These are phyloP conservation scores for Macrostomum lignano DNA, from an alignment of 1,140 invertebrate genomes.

Conservation along the genomic window DNA sequence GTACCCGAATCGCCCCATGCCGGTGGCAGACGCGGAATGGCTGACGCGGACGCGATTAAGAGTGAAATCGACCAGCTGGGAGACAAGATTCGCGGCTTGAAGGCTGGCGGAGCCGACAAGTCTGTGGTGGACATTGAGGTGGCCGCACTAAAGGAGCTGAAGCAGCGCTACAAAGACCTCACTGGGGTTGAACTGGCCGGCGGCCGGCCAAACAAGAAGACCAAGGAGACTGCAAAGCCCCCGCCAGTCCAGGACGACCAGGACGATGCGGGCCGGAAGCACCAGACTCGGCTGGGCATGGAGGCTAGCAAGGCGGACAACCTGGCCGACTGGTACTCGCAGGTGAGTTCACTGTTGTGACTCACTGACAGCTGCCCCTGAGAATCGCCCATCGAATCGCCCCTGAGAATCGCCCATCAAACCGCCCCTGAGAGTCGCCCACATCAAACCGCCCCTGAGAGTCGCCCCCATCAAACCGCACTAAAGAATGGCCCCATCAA, in stretches of 20 bases:
- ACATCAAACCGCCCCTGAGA: too few relatives aligned
- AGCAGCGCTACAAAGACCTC: constrained; percentile 44
- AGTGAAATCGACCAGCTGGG: constrained; percentile 28
- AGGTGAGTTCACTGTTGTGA: too few relatives aligned
- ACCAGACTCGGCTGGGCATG: constrained; percentile 42
- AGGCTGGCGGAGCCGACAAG: constrained; percentile 16
- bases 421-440: too few relatives aligned
- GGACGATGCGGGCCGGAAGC: constrained; percentile 39
- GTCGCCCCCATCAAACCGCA: too few relatives aligned
- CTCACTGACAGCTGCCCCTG: too few relatives aligned
- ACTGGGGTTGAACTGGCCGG: constrained; percentile 30
- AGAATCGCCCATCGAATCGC: too few relatives aligned
- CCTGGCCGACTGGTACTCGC: constrained; percentile 86
- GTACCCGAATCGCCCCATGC: too few relatives aligned
- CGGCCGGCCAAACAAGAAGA: constrained; percentile 9
- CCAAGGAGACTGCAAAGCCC: constrained; percentile 4
- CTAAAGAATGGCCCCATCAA: too few relatives aligned
- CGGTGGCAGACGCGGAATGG: too few relatives aligned
- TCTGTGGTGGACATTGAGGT: constrained; percentile 39
- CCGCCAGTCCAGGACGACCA: constrained; percentile 7
- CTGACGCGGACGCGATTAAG: constrained; percentile 14
- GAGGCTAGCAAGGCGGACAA: constrained; percentile 73
- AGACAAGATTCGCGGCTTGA: constrained; percentile 28
- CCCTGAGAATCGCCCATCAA: too few relatives aligned
- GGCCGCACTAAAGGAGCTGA: constrained; percentile 42